phyloP scores from a whole-genome alignment of 37 sponge, comb jelly and placozoan genomes.

The Bolinopsis microptera region DNA sequence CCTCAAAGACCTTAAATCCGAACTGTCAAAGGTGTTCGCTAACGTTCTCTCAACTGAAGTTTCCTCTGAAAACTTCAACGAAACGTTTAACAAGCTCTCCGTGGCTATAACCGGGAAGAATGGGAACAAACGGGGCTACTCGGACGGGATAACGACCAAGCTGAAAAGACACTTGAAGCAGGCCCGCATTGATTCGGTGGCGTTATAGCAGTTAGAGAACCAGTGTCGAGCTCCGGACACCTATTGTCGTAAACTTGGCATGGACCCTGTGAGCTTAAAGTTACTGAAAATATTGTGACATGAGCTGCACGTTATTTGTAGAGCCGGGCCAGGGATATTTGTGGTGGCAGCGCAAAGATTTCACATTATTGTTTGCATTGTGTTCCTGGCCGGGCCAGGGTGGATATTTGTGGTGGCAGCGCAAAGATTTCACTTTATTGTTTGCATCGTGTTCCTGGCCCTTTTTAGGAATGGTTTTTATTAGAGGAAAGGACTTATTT shows the following conservation, averaged over 20 bases:
- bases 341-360: background rate
- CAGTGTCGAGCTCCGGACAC: background rate
- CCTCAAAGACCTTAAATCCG: constrained; percentile 27
- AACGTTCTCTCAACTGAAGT: constrained; percentile 33
- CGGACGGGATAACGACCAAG: constrained; percentile 16
- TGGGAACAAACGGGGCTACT: background rate
- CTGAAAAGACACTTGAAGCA: constrained; percentile 36
- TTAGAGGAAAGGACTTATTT: too few relatives aligned
- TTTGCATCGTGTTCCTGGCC: too few relatives aligned
- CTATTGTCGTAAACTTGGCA: background rate
- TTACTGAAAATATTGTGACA: constrained; percentile 24
- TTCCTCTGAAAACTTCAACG: constrained; percentile 34
- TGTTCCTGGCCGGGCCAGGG: too few relatives aligned
- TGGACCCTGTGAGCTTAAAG: constrained; percentile 13
- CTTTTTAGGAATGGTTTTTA: too few relatives aligned
- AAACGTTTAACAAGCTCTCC: constrained; percentile 60
- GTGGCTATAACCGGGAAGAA: constrained; percentile 2
- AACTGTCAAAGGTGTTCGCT: constrained; percentile 41
- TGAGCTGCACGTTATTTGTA: background rate
- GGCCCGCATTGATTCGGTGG: constrained; percentile 2
- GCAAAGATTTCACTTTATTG: too few relatives aligned
- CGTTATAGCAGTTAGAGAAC: constrained; percentile 52
- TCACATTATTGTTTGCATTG: background rate
- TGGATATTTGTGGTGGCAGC: too few relatives aligned
- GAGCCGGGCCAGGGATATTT: background rate